Conservation (phyloP, 1,140 invertebrate genomes). For the Octopus sinensis region DNA sequence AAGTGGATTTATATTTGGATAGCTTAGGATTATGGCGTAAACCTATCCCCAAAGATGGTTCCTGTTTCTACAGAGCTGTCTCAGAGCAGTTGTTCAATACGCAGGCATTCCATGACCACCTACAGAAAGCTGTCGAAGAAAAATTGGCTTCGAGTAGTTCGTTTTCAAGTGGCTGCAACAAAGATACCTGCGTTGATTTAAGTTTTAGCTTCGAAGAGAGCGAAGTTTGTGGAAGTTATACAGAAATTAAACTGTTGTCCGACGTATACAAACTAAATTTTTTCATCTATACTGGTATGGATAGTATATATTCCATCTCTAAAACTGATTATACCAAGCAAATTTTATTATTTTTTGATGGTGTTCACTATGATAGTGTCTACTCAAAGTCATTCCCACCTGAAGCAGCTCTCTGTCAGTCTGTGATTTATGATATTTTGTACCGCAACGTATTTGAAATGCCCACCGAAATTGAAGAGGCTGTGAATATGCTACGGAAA, state of each 20-base stretch:
- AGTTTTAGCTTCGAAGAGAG: not conserved
- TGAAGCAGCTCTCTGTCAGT: conserved; percentile 7
- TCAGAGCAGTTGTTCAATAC: conserved; percentile 66
- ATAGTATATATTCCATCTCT: conserved; percentile 1
- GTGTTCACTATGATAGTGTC: conserved; percentile 1
- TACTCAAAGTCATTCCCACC: conserved; percentile 3
- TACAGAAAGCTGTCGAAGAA: conserved; percentile 5
- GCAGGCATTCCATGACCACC: conserved; percentile 7
- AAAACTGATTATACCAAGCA: not conserved
- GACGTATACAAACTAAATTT: not conserved
- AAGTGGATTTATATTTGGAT: not conserved
- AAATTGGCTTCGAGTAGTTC: conserved; percentile 10
- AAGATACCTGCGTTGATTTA: not conserved
- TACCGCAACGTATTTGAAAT: conserved; percentile 11
- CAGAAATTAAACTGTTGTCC: not conserved
- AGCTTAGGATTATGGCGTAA: conserved; percentile 70
- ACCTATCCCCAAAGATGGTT: conserved; percentile 75
- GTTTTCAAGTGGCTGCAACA: not conserved
- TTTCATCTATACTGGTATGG: not conserved
- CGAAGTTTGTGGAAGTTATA: not conserved
- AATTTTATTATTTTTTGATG: conserved; percentile 5
- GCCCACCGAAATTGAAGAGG: conserved; percentile 8
- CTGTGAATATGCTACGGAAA: conserved; percentile 9
- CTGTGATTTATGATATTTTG: conserved; percentile 13
- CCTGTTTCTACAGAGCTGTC: conserved; percentile 76